Evolutionary conservation across 2,113 vertebrate species (phyloP).

Genomic region (Psittacus erithacus): DNA sequence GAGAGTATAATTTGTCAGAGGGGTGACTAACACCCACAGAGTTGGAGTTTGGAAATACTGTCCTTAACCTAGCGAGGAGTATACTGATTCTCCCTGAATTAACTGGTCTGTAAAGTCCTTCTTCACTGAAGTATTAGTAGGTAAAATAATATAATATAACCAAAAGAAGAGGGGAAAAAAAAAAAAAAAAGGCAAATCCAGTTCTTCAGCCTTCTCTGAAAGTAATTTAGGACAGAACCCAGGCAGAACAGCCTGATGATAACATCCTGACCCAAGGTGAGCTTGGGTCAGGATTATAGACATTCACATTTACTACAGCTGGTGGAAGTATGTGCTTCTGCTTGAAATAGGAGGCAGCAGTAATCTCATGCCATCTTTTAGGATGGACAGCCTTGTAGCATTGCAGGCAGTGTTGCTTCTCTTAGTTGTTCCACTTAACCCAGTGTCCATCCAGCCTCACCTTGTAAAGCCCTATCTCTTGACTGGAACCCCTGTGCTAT

Average conservation of each 20-base stretch:
- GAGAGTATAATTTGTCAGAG: not conserved
- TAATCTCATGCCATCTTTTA: not conserved
- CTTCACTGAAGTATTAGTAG: not conserved
- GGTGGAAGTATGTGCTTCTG: not conserved
- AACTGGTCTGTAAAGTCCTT: not conserved
- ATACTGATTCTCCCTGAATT: not conserved
- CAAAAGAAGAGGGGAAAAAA: not conserved
- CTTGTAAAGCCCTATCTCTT: not conserved
- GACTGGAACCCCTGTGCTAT: not conserved
- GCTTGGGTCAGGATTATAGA: not conserved
- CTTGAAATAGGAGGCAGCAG: not conserved
- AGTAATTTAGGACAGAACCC: not conserved
- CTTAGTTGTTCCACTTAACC: not conserved
- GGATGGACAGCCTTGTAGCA: not conserved
- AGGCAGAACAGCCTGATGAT: not conserved
- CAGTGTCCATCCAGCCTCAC: not conserved
- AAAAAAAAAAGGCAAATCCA: not conserved
- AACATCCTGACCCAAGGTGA: too few relatives aligned
- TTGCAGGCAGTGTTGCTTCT: not conserved
- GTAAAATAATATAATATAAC: not conserved
- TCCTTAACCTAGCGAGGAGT: not conserved
- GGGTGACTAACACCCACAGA: not conserved
- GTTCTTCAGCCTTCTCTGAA: not conserved
- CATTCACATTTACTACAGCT: not conserved
- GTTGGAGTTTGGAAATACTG: not conserved